Evolutionary conservation across 2,113 vertebrate genomes (phyloP).

Genomic region (Phyllostomus hastatus): DNA sequence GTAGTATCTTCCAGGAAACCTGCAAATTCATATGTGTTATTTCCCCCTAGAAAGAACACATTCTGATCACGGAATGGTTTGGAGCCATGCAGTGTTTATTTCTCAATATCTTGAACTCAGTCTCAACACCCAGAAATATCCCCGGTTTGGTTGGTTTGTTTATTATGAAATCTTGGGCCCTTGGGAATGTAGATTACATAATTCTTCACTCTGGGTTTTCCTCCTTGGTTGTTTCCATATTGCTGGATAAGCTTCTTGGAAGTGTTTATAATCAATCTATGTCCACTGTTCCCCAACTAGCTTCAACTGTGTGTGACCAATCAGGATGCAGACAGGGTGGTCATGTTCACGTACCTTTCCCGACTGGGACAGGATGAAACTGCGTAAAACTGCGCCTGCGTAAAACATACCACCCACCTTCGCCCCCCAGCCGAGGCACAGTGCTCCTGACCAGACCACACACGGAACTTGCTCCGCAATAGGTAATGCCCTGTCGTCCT

Average conservation of each 20-base stretch:
- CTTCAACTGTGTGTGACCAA: slow-evolving; percentile 82
- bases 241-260: slow-evolving; percentile 84
- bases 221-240: slow-evolving; percentile 76
- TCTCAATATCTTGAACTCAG: neutral
- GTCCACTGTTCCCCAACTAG: slow-evolving; percentile 85
- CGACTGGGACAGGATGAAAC: neutral
- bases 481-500: neutral
- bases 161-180: slow-evolving; percentile 86
- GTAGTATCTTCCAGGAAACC: neutral
- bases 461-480: neutral
- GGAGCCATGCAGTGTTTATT: neutral
- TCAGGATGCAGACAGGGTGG: neutral
- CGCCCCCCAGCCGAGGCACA: neutral
- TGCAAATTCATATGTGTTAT: neutral
- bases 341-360: neutral
- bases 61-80: neutral
- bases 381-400: neutral
- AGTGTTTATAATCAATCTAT: slow-evolving; percentile 88
- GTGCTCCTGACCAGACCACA: neutral
- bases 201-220: slow-evolving; percentile 79
- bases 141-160: slow-evolving; percentile 84
- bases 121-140: slow-evolving; percentile 89
- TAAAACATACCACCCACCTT: neutral
- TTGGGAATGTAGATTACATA: slow-evolving; percentile 86
- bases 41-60: neutral